These are phyloP conservation scores for Bos javanicus DNA, from an alignment of 2,113 vertebrate species.

Conservation along the genomic window DNA sequence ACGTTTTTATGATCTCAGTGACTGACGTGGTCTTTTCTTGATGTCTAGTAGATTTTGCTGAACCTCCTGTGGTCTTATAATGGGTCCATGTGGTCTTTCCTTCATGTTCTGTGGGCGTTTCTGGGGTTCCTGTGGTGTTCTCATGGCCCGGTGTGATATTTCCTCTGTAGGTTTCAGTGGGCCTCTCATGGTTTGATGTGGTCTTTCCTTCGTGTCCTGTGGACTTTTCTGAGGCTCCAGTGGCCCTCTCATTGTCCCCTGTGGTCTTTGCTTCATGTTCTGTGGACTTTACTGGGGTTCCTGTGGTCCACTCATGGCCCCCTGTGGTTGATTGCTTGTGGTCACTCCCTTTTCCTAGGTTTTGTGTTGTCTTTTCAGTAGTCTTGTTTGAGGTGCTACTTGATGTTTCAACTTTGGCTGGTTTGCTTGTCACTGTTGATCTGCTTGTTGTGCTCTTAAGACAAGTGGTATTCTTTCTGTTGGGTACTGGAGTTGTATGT, in stretches of 20 bases:
- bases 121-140: fast-evolving
- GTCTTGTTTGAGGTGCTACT: not conserved
- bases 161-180: fast-evolving
- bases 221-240: fast-evolving
- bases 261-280: not conserved
- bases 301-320: fast-evolving
- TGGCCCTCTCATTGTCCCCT: fast-evolving
- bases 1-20: no score
- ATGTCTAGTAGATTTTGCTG: not conserved
- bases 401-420: fast-evolving
- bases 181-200: fast-evolving
- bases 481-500: not conserved
- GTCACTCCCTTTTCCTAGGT: fast-evolving
- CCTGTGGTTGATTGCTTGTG: fast-evolving
- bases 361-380: not conserved
- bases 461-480: not conserved
- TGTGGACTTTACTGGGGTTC: fast-evolving
- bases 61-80: not conserved
- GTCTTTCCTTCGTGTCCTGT: fast-evolving
- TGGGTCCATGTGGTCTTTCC: not conserved
- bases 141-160: not conserved
- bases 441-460: fast-evolving
- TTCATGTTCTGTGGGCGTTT: not conserved
- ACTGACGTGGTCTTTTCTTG: not conserved
- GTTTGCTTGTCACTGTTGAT: not conserved